Evolutionary conservation across 2,797 vertebrate species (phyloP), one percentile per base, ranked within the genome.

Genomic region (Pogonophryne albipinna): DNA sequence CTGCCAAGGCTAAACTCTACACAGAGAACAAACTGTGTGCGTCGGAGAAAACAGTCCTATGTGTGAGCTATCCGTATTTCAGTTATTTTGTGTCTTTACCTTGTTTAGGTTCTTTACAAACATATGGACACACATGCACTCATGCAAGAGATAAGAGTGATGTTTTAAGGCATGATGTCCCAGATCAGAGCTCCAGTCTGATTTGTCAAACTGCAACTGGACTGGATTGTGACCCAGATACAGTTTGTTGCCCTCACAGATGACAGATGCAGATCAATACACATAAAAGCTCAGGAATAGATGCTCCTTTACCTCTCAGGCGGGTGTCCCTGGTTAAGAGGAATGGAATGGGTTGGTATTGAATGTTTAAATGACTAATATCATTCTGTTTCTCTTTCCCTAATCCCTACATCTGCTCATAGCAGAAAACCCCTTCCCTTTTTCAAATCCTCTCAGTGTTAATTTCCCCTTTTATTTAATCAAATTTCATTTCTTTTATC

Each of bases 171-270:
- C 34, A 38, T 38, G 46, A 42, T 1, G 8, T 57, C 59, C 56
- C 23, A 44, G 27, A 62, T 73, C 55, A 64, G 47, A 45, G 10
- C 42, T 61, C 16, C n/a, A 61, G 10, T 70, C 50, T 75, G 58
- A 74, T 69, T 46, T 79, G 66, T 78, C 68, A 61, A 17, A 70
- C 68, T 76, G 44, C 51, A 51, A 56, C 45, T 75, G 65, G 65
- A 74, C 63, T 80, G 66, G 66, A 59, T 60, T 66, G 56, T 91
- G 89, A 87, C 81, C 87, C 75, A 85, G 67, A 83, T 89, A 70
- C 72, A 66, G 41, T 58, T 50, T 67, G 51, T 73, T 64, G 78
- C 60, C 68, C 57, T 62, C 50, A 65, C 56, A 73, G 60, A 71
- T 70, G 74, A 74, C 60, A 52, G 19, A 74, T 71, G 31, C 55